Evolutionary conservation across 1,140 invertebrate species (phyloP), one percentile per base, ranked within the genome.

Genomic region (Rhyacophila brunnea): DNA sequence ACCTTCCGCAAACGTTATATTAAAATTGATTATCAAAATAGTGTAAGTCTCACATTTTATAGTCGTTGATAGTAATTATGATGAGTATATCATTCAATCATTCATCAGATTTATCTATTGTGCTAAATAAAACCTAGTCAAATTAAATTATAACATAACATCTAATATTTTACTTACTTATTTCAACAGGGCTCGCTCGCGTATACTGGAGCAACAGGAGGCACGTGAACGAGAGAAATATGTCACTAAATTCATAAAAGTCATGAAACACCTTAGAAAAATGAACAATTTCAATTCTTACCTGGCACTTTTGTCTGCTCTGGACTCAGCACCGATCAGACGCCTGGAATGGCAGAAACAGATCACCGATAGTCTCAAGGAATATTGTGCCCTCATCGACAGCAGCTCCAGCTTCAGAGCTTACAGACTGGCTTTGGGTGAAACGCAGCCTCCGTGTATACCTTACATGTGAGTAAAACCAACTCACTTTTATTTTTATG

Each of bases 261-360:
- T 99, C 44, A 98, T 99, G 95, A 96, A 97, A 78, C 89, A 94
- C 69, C 78, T 99, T 56, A 82, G 96, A 58, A 97, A 97, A 74
- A 89, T 99, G 71, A 97, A 96, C 74, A 99, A 99, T 77, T 99
- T 98, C 72, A 99, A 99, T 80, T 98, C 95, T 35, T 98, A 98
- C 80, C 79, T 99, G 62, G 96, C 96, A 4, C 80, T 99, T 58
- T 78, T 99, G 19, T 97, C 95, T 7, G 97, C 97, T 15, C 78
- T 99, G 46, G 95, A 98, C 77, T 99, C 95, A 28, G 95, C 95
- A 6, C 96, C 97, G 2, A 90, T 99, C 54, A 82, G 93, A 38
- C 77, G 96, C 65, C 81, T 99, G 44, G 96, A 98, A 72, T 99
- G 96, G 95, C 91, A 93, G 71, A 92, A 91, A 68, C 86, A 91